A percentile compares a stretch with the other conserved stretches of the same genome.
phyloP scores from a whole-genome alignment of 2,797 vertebrate genomes.

The Siniperca obscura region DNA sequence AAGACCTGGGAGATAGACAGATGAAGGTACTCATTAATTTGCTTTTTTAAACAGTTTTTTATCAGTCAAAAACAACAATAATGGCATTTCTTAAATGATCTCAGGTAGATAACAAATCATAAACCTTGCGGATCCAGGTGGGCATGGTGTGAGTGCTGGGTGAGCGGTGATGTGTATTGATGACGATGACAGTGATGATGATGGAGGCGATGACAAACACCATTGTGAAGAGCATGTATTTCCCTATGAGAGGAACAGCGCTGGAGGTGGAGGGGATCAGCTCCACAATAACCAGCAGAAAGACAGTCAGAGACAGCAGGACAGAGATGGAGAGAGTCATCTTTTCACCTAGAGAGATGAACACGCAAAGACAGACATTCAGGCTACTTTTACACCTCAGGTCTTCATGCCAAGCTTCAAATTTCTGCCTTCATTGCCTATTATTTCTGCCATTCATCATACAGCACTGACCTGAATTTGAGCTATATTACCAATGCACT shows the following conservation, averaged over 20 bases:
- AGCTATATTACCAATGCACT: neutral
- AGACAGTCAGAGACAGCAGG: conserved; percentile 94
- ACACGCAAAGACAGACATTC: neutral
- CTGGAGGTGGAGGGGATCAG: conserved; percentile 97
- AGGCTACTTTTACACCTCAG: neutral
- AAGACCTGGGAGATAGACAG: conserved; percentile 85
- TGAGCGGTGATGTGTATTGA: conserved; percentile 97
- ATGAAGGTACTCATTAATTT: neutral
- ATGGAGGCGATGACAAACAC: conserved; percentile 97
- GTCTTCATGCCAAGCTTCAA: neutral
- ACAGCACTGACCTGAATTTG: neutral
- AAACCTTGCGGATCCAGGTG: conserved; percentile 93
- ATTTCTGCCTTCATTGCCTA: neutral
- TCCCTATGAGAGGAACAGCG: conserved; percentile 95
- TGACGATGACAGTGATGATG: conserved; percentile 97
- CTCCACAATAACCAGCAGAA: conserved; percentile 97
- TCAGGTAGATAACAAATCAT: neutral
- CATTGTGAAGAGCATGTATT: conserved; percentile 99
- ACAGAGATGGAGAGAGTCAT: conserved; percentile 99
- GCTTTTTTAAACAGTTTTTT: neutral
- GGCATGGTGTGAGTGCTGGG: conserved; percentile 97
- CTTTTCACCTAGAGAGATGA: conserved; percentile 89
- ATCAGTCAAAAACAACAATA: neutral
- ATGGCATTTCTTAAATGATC: neutral
- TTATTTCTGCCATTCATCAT: neutral